Conservation (phyloP, 2,113 vertebrate species). For the Siniperca knerii region DNA sequence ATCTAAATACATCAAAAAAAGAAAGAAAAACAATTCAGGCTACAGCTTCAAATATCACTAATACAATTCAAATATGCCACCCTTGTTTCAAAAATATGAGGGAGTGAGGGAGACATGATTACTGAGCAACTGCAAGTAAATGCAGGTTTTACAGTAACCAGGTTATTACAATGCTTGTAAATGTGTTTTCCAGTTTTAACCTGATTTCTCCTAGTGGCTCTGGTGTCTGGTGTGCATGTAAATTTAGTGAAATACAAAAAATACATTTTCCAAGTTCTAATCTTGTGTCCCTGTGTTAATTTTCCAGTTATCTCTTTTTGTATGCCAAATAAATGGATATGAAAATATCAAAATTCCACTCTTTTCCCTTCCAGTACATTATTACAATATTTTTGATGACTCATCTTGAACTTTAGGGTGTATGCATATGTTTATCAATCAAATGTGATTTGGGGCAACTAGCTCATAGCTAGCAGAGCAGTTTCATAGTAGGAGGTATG, state of each 20-base stretch:
- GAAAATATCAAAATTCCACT: too few relatives aligned
- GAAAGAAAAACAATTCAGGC: neutral
- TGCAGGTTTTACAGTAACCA: neutral
- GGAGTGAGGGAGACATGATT: neutral
- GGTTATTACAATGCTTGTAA: neutral
- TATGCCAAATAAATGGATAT: neutral
- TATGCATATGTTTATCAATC: neutral
- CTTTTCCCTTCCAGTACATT: neutral
- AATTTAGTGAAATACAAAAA: neutral
- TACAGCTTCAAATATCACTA: neutral
- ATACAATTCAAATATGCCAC: neutral
- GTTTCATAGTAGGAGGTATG: neutral
- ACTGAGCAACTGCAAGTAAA: constrained; percentile 1
- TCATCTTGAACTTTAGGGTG: neutral
- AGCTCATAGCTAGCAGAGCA: neutral
- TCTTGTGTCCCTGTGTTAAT: too few relatives aligned
- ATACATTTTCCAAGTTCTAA: too few relatives aligned
- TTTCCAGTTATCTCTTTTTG: neutral
- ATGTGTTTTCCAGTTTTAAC: neutral
- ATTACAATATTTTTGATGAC: neutral
- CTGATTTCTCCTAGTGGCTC: neutral
- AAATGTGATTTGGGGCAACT: neutral
- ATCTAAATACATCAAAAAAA: neutral
- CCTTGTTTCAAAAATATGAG: neutral
- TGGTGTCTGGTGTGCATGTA: neutral